Conservation (phyloP, 1,140 invertebrate genomes). For the Macrobrachium rosenbergii region DNA sequence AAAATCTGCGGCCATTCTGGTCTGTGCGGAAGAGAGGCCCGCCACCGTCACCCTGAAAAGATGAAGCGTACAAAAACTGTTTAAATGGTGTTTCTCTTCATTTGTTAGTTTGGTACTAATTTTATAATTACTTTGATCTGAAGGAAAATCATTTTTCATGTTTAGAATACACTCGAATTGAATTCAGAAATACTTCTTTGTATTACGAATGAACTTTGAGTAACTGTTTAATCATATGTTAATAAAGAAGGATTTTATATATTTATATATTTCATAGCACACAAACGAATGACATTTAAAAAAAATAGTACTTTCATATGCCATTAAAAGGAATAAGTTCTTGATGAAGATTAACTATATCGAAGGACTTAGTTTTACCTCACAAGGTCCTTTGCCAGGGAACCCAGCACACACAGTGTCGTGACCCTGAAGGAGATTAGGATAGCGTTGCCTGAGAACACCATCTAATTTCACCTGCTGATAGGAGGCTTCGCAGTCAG, state of each 20-base stretch:
- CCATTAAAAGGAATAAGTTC: not conserved
- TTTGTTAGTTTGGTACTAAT: not conserved
- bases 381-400: conserved; percentile 1
- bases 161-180: too few species aligned
- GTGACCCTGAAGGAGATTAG: conserved; percentile 7
- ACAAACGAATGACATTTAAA: too few species aligned
- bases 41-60: conserved; percentile 22
- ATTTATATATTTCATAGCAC: not conserved
- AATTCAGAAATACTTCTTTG: too few species aligned
- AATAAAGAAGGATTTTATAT: not conserved
- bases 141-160: not conserved
- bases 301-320: too few species aligned
- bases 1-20: not conserved
- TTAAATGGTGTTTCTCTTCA: not conserved
- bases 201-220: too few species aligned
- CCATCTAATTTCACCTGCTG: not conserved
- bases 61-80: not conserved
- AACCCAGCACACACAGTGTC: conserved; percentile 17
- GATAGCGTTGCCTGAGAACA: conserved; percentile 10
- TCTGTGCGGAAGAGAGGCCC: conserved; percentile 4
- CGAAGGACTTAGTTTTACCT: not conserved
- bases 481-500: not conserved
- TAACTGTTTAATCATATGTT: not conserved
- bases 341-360: not conserved
- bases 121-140: not conserved